These are phyloP conservation scores for Cricetomys ansorgei DNA, from an alignment of 2,113 vertebrate genomes.

Conservation along the genomic window DNA sequence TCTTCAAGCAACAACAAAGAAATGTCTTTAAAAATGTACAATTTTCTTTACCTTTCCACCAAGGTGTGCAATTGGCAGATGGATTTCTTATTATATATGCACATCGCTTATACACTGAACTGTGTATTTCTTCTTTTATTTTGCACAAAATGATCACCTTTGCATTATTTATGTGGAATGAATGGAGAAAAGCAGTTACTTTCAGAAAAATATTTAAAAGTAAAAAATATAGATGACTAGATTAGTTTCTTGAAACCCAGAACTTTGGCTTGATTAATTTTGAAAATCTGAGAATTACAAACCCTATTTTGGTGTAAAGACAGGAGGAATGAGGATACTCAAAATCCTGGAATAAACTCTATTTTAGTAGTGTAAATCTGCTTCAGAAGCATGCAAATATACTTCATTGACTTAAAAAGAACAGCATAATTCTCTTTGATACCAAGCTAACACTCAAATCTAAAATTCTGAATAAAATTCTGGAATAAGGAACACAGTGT, in stretches of 20 bases:
- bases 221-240: background rate
- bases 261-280: background rate
- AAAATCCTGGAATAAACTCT: background rate
- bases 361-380: background rate
- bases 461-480: background rate
- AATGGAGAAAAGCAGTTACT: background rate
- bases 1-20: background rate
- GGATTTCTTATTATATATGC: background rate
- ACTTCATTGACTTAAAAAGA: background rate
- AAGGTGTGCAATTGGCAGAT: background rate
- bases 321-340: background rate
- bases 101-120: background rate
- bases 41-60: background rate
- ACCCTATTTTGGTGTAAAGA: background rate
- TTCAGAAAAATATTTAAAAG: background rate
- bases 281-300: background rate
- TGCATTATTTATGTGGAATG: background rate
- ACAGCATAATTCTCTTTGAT: background rate
- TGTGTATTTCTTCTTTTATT: background rate
- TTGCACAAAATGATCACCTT: background rate
- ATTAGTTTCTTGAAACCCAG: background rate
- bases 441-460: background rate
- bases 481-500: background rate
- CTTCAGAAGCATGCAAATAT: background rate
- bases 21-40: background rate